A percentile compares a stretch with the other conserved stretches of the same genome.
These are phyloP conservation scores for Tachina fera DNA, from an alignment of 2,888 invertebrate species.

Conservation along the genomic window DNA sequence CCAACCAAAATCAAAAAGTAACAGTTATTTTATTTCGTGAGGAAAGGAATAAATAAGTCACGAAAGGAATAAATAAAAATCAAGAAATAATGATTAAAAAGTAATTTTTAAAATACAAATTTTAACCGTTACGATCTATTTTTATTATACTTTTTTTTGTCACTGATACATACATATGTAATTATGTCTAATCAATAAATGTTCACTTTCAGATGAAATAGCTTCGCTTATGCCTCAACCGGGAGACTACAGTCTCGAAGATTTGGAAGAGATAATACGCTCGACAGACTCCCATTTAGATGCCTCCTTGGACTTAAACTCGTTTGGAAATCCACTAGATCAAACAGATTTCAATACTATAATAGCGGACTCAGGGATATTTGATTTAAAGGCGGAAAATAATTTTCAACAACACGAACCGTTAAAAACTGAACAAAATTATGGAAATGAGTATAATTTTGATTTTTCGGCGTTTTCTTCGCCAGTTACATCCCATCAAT, in stretches of 20 bases:
- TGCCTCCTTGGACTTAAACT: conserved; percentile 75
- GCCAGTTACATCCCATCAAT: conserved; percentile 70
- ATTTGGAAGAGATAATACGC: conserved; percentile 79
- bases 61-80: no score
- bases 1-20: no score
- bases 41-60: no score
- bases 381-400: background rate
- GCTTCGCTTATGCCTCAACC: conserved; percentile 76
- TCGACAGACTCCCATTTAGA: conserved; percentile 77
- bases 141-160: no score
- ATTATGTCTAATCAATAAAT: background rate
- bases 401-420: conserved; percentile 19
- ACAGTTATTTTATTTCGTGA: no score
- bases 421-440: conserved; percentile 36
- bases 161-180: no score
- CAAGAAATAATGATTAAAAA: no score
- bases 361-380: conserved; percentile 41
- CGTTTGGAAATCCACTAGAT: conserved; percentile 41
- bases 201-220: conserved; percentile 75
- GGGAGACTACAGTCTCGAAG: conserved; percentile 76
- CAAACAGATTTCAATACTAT: conserved; percentile 57
- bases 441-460: conserved; percentile 70
- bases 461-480: conserved; percentile 73
- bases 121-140: no score
- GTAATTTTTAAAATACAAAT: no score